phyloP scores from a whole-genome alignment of 2,113 vertebrate genomes.

The Python bivittatus region DNA sequence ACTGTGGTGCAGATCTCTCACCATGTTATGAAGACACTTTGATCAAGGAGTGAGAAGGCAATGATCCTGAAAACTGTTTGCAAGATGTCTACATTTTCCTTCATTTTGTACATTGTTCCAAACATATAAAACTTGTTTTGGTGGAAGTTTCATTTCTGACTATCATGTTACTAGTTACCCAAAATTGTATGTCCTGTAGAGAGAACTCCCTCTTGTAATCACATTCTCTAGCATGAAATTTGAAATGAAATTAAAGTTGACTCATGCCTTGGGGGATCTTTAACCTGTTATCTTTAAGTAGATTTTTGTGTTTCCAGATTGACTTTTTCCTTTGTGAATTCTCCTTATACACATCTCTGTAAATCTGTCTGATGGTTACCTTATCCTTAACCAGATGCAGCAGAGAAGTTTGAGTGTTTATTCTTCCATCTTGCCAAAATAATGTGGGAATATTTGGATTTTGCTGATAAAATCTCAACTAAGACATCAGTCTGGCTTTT shows the following conservation, averaged over 20 bases:
- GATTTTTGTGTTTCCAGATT: neutral
- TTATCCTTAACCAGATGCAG: neutral
- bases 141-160: neutral
- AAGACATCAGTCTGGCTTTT: neutral
- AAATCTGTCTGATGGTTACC: neutral
- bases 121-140: neutral
- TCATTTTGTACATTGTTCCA: neutral
- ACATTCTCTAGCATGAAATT: neutral
- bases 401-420: neutral
- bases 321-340: neutral
- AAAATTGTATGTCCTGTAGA: neutral
- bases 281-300: neutral
- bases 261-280: neutral
- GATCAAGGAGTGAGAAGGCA: neutral
- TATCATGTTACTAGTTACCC: neutral
- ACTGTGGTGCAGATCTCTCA: neutral
- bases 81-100: neutral
- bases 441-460: neutral
- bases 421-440: neutral
- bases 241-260: neutral
- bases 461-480: neutral
- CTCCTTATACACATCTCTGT: neutral
- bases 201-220: neutral
- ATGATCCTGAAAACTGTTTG: neutral
- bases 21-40: neutral